These are phyloP conservation scores for Cerastoderma edule DNA, from an alignment of 2,888 invertebrate genomes.

Conservation along the genomic window DNA sequence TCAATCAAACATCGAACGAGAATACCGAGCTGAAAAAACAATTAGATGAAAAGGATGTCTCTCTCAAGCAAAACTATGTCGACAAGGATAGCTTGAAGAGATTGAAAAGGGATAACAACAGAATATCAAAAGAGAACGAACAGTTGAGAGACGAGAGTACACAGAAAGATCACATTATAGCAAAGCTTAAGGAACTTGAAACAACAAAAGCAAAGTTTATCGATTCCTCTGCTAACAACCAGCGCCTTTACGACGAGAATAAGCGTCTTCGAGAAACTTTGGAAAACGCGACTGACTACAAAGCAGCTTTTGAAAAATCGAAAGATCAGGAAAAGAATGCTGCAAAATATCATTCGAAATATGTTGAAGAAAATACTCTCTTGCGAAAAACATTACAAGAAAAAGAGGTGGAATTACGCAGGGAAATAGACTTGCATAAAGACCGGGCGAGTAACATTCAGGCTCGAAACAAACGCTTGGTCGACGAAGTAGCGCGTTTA, in stretches of 20 bases:
- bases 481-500: constrained; percentile 46
- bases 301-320: constrained; percentile 38
- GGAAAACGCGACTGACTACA: constrained; percentile 51
- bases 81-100: constrained; percentile 39
- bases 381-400: constrained; percentile 43
- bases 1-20: constrained; percentile 40
- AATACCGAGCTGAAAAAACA: constrained; percentile 45
- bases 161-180: constrained; percentile 50
- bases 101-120: constrained; percentile 45
- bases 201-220: constrained; percentile 50
- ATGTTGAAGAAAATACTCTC: constrained; percentile 50
- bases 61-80: constrained; percentile 37
- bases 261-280: constrained; percentile 52
- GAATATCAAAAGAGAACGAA: constrained; percentile 40
- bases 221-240: constrained; percentile 53
- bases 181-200: constrained; percentile 53
- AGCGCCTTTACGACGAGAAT: constrained; percentile 58
- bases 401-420: constrained; percentile 39
- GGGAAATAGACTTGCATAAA: constrained; percentile 54
- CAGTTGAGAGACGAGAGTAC: constrained; percentile 41
- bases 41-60: constrained; percentile 48
- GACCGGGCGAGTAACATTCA: constrained; percentile 45
- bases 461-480: constrained; percentile 51
- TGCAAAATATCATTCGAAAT: constrained; percentile 33
- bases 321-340: constrained; percentile 42